Base-by-base conservation (phyloP, 2,888 invertebrate species). In the Chymomyza procnemis region DNA sequence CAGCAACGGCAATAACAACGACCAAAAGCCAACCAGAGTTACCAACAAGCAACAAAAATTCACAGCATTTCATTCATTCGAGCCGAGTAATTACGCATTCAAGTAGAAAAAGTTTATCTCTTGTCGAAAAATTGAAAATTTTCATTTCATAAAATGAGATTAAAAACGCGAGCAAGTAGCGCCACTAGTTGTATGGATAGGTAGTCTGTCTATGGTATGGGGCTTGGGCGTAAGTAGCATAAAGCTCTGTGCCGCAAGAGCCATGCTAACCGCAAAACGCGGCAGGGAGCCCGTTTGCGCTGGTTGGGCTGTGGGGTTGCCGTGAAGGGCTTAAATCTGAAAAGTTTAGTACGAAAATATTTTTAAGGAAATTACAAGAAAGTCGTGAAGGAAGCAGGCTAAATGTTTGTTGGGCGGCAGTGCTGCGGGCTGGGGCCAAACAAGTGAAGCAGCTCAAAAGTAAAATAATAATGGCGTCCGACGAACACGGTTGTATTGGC, bases 101-200 rank as follows among this genome's bases (percentile, higher is more conserved):
- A 81, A 85, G 84, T 80, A 77, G 85, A 85, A 85, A 85, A 85
- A 85, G 84, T 85, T 85, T 85, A 85, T 84, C 84, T 84, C 78
- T 85, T 77, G 85, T 80, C 78, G 80, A 84, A 80, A 82, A 85
- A 84, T 84, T 85, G 78, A 81, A 85, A 83, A 81, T 84, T 81
- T 80, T 85, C 84, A 80, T 85, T 85, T 85, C 86, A 85, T 84
- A 86, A 85, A 84, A 85, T 85, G 86, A 84, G 84, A 85, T 85
- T 85, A 85, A 84, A 77, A 81, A 72, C 81, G 69, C 69, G 62
- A 73, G 66, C 47, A 48, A 21, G 41, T 16, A 55, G 30, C 21
- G 14, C 62, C 21, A 18, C 48, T 50, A 50, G 48, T 50, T 50
- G 18, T 16, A 16, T 50, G 48, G 48, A 1, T 50, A 6, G 26